These are phyloP conservation scores for Lutjanus campechanus DNA, from an alignment of 2,797 vertebrate species.

Conservation along the genomic window DNA sequence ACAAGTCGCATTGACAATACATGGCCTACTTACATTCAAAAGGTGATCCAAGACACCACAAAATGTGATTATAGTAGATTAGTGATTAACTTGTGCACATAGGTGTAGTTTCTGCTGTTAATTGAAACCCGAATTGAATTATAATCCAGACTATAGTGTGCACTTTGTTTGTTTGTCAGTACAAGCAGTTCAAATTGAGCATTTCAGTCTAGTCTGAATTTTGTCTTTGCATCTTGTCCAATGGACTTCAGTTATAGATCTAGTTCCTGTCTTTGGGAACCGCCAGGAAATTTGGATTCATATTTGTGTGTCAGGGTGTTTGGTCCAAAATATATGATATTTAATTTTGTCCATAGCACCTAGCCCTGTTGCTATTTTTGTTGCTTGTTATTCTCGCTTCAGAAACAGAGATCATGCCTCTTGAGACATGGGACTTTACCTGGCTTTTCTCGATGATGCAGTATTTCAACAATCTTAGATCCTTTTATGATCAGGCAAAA, in stretches of 20 bases:
- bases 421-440: not conserved
- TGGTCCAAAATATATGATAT: no score
- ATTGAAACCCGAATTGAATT: not conserved
- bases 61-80: not conserved
- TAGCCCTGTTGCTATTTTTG: not conserved
- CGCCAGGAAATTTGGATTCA: no score
- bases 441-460: not conserved
- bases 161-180: not conserved
- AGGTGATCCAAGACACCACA: no score
- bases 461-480: not conserved
- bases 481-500: not conserved
- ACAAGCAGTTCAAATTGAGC: not conserved
- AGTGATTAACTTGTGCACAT: not conserved
- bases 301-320: no score
- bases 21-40: not conserved
- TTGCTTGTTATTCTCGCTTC: not conserved
- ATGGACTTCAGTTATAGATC: no score
- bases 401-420: not conserved
- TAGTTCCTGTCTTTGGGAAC: no score
- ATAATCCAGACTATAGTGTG: not conserved
- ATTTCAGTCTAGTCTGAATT: no score
- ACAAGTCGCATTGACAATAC: not conserved
- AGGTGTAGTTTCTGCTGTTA: not conserved
- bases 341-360: no score
- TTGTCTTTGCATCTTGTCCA: no score